Percentiles rank a stretch among this genome's conserved stretches.
Conservation (phyloP, 2,113 vertebrate species). For the Ochotona princeps region DNA sequence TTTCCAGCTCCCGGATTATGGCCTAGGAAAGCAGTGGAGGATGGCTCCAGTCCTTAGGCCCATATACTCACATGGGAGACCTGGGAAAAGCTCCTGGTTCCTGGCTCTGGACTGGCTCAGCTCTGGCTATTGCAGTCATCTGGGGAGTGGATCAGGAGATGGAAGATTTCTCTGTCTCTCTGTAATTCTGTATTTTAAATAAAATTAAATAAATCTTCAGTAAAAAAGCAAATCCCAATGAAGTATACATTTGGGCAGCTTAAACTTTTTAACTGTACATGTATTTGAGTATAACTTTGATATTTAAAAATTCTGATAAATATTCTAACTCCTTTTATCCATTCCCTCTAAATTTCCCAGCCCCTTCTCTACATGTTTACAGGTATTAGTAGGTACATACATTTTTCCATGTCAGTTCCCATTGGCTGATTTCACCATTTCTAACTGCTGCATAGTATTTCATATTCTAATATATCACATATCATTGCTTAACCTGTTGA, state of each 20-base stretch:
- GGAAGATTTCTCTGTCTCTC: no score
- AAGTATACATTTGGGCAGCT: background rate
- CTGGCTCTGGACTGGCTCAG: no score
- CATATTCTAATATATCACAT: background rate
- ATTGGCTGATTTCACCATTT: background rate
- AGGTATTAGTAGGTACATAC: background rate
- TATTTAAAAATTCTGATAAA: constrained; percentile 8
- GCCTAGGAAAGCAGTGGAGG: no score
- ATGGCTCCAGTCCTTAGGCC: no score
- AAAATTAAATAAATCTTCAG: no score
- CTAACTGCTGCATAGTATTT: background rate
- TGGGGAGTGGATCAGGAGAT: no score
- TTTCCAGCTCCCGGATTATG: no score
- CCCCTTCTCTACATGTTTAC: background rate
- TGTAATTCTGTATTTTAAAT: no score
- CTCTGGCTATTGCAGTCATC: no score
- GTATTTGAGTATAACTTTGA: background rate
- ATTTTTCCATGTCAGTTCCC: background rate
- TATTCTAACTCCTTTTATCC: background rate
- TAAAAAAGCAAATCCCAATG: background rate
- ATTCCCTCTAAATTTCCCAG: background rate
- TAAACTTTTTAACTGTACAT: background rate
- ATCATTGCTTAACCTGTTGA: background rate
- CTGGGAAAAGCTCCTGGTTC: no score
- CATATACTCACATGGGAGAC: no score